phyloP scores from a whole-genome alignment of 1,140 invertebrate species.

The Magallana angulata region DNA sequence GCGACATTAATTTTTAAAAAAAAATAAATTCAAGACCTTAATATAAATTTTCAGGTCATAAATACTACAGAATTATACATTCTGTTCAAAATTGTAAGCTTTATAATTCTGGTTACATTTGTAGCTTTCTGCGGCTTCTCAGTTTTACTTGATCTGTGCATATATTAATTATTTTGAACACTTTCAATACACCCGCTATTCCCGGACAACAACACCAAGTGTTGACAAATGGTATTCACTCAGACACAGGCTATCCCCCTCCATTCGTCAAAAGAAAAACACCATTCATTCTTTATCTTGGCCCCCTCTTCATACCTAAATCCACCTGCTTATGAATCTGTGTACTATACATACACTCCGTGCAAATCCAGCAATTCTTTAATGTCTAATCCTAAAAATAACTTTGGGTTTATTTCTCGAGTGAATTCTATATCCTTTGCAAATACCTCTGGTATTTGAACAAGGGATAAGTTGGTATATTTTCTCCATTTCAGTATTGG shows the following conservation, averaged over 20 bases:
- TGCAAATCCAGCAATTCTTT: neutral
- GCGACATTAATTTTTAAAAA: neutral
- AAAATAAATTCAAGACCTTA: no score
- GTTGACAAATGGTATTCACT: neutral
- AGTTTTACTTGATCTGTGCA: no score
- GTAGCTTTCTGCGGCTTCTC: no score
- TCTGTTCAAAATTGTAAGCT: no score
- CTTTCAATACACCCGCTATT: no score
- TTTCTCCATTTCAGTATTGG: slow-evolving; percentile 8
- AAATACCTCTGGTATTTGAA: slow-evolving; percentile 3
- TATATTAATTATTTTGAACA: no score
- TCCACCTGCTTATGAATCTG: neutral
- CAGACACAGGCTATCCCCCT: neutral
- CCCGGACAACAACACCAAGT: neutral
- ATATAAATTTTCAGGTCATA: no score
- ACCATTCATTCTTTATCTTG: slow-evolving; percentile 15
- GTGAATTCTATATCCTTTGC: neutral
- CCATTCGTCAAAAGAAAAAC: neutral
- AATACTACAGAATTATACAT: no score
- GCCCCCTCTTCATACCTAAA: neutral
- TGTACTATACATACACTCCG: neutral
- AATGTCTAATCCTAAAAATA: neutral
- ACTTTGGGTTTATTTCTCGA: neutral
- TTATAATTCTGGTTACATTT: no score
- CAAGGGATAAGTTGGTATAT: neutral